Base-by-base conservation (phyloP, 1,140 invertebrate species). In the Trichonephila clavata region DNA sequence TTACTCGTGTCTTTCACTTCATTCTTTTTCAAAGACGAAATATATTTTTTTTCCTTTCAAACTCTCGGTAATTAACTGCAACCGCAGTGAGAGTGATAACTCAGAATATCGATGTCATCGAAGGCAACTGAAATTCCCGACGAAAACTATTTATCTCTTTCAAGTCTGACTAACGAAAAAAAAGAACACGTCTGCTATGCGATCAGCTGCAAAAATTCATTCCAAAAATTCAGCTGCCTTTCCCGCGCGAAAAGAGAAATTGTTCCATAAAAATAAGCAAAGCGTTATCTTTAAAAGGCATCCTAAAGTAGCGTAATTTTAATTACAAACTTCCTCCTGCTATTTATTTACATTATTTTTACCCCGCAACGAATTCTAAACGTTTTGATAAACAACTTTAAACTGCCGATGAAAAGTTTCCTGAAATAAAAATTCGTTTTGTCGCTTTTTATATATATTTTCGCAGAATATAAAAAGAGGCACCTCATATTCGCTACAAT, bases 371-470 rank as follows among this genome's bases (percentile, higher is more conserved):
- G 71, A 50, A 90, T 90, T 80, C 61, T 83, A 92, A 92, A 84
- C 61, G 60, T 61, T 92, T 92, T 92, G 90, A 92, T 92, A 92
- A 92, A 92, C 90, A 92, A 92, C 80, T 92, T 92, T 84, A 84
- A 92, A 92, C 90, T 84, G 80, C 80, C 90, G 90, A 92, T 92
- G 90, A 92, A 92, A 92, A 92, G 90, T 92, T 92, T 92, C 61
- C 32, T 18, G 63, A 32, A 84, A 91, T 84, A 84, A 92, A 92
- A 92, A 92, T 84, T 84, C 65, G 60, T 84, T 60, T 77, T 63
- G 59, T 39, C 43, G 39, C 27, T 92, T 92, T 92, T 92, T 90
- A 80, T 90, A 77, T 57, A 86, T 60, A 60, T 59, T 59, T 59
- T 84, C 57, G 10, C n/a, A 43, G 59, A 59, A 57, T 32, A 84